Base-by-base conservation (phyloP, 2,797 vertebrate species). In the Enteromius unitaeniatus region DNA sequence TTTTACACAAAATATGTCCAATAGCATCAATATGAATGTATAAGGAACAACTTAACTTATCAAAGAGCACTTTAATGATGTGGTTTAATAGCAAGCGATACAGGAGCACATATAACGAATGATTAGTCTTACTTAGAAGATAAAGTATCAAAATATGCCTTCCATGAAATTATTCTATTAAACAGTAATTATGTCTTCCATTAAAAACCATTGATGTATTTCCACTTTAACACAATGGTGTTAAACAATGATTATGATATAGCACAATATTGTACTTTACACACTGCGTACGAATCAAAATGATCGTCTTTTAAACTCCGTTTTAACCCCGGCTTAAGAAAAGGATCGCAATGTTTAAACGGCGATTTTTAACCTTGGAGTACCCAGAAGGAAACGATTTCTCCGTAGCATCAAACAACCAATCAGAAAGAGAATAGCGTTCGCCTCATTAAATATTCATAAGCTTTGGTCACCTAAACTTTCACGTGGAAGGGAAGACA, bases 141-240 rank as follows among this genome's bases (percentile, higher is more conserved):
- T 81, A 34, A 62, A 49, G 40, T 60, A 49, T 64, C 79, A 49
- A 15, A 73, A 62, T 15, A 73, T 23, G 26, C 28, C 53, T 73
- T 73, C 23, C 68, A 37, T 81, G 69, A 73, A 73, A 81, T 81
- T 11, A 81, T 58, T 72, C 37, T 23, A 81, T 70, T 72, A 72
- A 70, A 70, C 51, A 37, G 68, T 31, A 72, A 81, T 81, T 47
- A 73, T 64, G 40, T 31, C 34, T 53, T 73, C 37, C 23, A 73
- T 73, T 40, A 40, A 79, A 45, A 81, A 55, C 15, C 23, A 45
- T 21, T 81, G 78, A 79, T 79, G 47, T 49, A 40, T 47, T 65
- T 40, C 53, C 23, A 78, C 26, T 64, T 78, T 64, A 67, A 31
- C 42, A 78, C 23, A 15, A 19, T 60, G 60, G 53, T 55, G 78